Conservation (phyloP, 2,888 invertebrate genomes). For the Acrocyrtus sp. region DNA sequence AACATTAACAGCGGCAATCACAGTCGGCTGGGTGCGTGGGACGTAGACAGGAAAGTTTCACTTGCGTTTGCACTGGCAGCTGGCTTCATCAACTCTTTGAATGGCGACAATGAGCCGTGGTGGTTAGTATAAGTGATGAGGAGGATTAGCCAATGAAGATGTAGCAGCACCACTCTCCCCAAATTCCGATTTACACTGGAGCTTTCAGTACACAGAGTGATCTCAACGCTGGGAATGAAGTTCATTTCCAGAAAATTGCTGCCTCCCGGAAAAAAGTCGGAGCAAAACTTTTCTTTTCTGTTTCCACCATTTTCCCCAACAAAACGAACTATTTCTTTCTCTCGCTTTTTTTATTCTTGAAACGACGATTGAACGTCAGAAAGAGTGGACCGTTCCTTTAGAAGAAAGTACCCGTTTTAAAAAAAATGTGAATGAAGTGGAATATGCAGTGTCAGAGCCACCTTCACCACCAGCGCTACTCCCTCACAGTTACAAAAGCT, state of each 20-base stretch:
- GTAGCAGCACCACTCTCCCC: slow-evolving; percentile 31
- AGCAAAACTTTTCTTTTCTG: slow-evolving; percentile 25
- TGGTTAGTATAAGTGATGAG: slow-evolving; percentile 23
- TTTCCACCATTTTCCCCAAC: slow-evolving; percentile 25
- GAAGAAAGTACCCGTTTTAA: background rate
- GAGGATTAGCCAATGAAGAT: slow-evolving; percentile 8
- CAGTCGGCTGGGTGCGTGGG: slow-evolving; percentile 40
- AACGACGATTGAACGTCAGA: too few relatives aligned
- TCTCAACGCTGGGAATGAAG: slow-evolving; percentile 49
- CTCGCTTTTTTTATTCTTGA: too few relatives aligned
- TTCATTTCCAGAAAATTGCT: slow-evolving; percentile 47
- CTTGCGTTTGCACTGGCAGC: slow-evolving; percentile 23
- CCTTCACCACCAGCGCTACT: background rate
- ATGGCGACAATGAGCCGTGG: slow-evolving; percentile 40
- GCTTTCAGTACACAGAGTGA: slow-evolving; percentile 39
- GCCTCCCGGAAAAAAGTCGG: slow-evolving; percentile 31
- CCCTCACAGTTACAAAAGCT: background rate
- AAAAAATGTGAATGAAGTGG: background rate
- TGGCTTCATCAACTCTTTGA: slow-evolving; percentile 24
- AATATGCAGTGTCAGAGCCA: background rate
- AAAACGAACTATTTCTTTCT: slow-evolving; percentile 34
- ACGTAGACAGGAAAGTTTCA: slow-evolving; percentile 23
- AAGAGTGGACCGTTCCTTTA: background rate
- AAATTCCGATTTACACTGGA: slow-evolving; percentile 48
- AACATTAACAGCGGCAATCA: slow-evolving; percentile 47